Evolutionary conservation across 2,888 invertebrate species (phyloP), one percentile per base, ranked within the genome.

Genomic region (Galeruca laticollis): DNA sequence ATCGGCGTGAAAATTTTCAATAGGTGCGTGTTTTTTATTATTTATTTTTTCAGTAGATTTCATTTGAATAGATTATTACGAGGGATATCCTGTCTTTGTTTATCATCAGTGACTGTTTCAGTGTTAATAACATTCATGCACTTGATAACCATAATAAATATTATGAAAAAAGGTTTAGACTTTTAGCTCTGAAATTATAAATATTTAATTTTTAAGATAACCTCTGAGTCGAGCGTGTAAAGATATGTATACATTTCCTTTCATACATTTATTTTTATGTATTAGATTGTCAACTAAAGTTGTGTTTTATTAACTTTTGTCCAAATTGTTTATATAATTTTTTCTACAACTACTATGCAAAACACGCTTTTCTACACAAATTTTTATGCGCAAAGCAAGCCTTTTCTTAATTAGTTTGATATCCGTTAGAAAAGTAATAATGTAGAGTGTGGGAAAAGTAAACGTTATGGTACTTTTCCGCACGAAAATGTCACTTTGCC

Each of bases 41-140:
- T 64, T 57, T 57, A 57, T 64, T 64, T 56, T 51, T 18, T 61
- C 11, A 60, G 6, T 33, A 60, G 8, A 60, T 33, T 49, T 49
- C 49, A 11, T 49, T 61, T 61, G 33, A 21, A 33, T 51, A 4
- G 21, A 51, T 49, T 43, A 31, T 47, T 54, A 49, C 33, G 31
- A 57, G 64, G 64, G 64, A 52, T 47, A 57, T 64, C 64, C 64
- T 64, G 56, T 57, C 64, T 64, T 64, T 64, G 64, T 64, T 57
- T 31, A 31, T 37, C 26, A 57, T 20, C 18, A 21, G 5, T 35
- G 9, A 52, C 52, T 52, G 26, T 52, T 21, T 21, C 26, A 52
- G n/a, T 26, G 52, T 52, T 52, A 13, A 52, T 52, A 52, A 52
- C 52, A 52, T n/a, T 13, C 26, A 52, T 52, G 52, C 52, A 43